A percentile compares a stretch with the other conserved stretches of the same genome.
Evolutionary conservation across 2,888 invertebrate species (phyloP).

Genomic region (Phaonia tiefii): DNA sequence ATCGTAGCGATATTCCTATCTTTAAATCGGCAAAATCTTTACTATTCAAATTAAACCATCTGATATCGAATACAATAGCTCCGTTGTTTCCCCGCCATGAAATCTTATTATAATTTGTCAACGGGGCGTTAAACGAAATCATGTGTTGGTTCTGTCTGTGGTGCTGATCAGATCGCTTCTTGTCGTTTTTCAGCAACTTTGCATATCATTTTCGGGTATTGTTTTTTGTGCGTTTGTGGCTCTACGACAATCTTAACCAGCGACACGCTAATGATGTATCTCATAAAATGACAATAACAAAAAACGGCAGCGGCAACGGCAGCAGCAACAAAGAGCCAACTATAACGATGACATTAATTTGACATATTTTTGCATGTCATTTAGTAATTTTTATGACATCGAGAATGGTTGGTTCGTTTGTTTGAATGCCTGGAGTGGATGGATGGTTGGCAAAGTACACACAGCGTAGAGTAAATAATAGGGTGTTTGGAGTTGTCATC

Average conservation of each 20-base stretch:
- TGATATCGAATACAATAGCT: not conserved
- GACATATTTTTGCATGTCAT: conserved; percentile 76
- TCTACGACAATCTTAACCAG: conserved; percentile 31
- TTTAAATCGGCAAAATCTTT: not conserved
- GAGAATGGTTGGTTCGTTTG: conserved; percentile 59
- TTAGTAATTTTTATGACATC: conserved; percentile 70
- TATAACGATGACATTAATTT: conserved; percentile 73
- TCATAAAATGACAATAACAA: conserved; percentile 36
- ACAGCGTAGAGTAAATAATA: conserved; percentile 35
- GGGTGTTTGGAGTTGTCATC: conserved; percentile 60
- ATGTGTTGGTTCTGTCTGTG: conserved; percentile 38
- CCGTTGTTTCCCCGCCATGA: conserved; percentile 5
- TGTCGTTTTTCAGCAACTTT: conserved; percentile 32
- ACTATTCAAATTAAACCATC: conserved; percentile 10
- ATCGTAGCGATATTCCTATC: no score
- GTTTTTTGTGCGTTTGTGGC: conserved; percentile 9
- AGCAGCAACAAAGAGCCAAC: conserved; percentile 39
- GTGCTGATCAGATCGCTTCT: conserved; percentile 21
- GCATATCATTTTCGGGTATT: conserved; percentile 44
- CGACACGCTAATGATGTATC: conserved; percentile 70
- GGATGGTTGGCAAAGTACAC: conserved; percentile 30
- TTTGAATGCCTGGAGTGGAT: not conserved
- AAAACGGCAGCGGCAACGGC: not conserved
- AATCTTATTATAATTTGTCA: conserved; percentile 60
- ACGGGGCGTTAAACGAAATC: conserved; percentile 61